phyloP scores from a whole-genome alignment of 2,888 invertebrate species.

The Myopa tessellatipennis region DNA sequence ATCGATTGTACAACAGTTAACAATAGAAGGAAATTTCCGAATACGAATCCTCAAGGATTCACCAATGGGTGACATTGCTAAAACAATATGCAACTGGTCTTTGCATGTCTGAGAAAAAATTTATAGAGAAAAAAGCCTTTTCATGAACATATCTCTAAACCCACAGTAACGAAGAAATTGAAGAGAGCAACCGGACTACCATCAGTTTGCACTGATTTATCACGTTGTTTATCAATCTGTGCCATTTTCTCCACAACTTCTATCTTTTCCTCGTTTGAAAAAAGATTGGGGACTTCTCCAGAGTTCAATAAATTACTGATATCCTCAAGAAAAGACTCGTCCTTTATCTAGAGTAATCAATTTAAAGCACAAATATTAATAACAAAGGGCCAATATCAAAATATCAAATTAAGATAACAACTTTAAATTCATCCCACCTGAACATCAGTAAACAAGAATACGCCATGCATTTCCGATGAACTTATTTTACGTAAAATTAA shows the following conservation, averaged over 20 bases:
- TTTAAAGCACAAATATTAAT: not conserved
- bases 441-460: conserved; percentile 90
- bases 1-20: conserved; percentile 95
- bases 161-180: conserved; percentile 81
- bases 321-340: conserved; percentile 93
- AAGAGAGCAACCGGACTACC: conserved; percentile 91
- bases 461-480: conserved; percentile 85
- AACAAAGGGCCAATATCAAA: not conserved
- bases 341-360: conserved; percentile 77
- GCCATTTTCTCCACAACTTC: conserved; percentile 95
- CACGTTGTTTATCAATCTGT: conserved; percentile 87
- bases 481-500: conserved; percentile 82
- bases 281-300: conserved; percentile 94
- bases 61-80: conserved; percentile 93
- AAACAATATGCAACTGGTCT: conserved; percentile 89
- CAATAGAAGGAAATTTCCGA: conserved; percentile 90
- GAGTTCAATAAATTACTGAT: conserved; percentile 92
- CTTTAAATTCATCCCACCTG: conserved; percentile 72
- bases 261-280: conserved; percentile 84
- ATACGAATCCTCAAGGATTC: conserved; percentile 84
- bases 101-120: conserved; percentile 74
- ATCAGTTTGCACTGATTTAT: conserved; percentile 89
- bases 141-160: not conserved
- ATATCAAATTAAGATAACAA: not conserved
- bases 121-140: not conserved